Base-by-base conservation (phyloP, 1,140 invertebrate species). In the Oncopeltus fasciatus region DNA sequence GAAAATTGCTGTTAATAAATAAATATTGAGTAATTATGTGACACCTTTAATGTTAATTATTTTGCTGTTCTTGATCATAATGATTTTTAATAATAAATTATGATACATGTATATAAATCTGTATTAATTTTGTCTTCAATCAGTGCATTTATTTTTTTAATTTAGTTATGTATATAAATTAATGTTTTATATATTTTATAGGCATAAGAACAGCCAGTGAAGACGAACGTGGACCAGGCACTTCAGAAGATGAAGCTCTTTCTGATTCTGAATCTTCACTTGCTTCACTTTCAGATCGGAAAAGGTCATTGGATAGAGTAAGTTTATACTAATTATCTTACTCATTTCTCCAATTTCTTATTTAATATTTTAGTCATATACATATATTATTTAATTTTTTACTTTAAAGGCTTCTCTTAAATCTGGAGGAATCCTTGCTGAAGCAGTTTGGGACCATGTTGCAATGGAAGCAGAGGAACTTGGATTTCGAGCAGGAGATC, bases 391-490 rank as follows among this genome's bases (percentile, higher is more conserved):
- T 38, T 5, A 8, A 8, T 38, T 5, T 38, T 38, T 38, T 62
- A 24, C 0, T 57, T 64, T 60, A 26, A 71, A 78, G 65, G 73
- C 74, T 16, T 76, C 78, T 73, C 79, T 81, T 61, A 79, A 81
- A 49, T 79, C 81, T 59, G 69, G 79, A 38, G 77, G 78, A 1
- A 78, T 83, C 47, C 72, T 82, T 44, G 87, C 85, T 20, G 86
- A 89, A 71, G 87, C 87, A 61, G 79, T 88, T 56, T 88, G 85
- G 81, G 86, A 88, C 70, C 86, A 89, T 72, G 82, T 87, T 28
- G 86, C 86, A 20, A 82, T 88, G 73, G 85, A 89, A 69, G 74
- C 81, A 16, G 86, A 89, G 69, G 87, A 89, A 70, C 73, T 90
- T 56, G 81, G 81, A 9, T 89, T 90, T 72, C 76, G 81, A 60